A percentile compares a stretch with the other conserved stretches of the same genome.
Conservation (phyloP, 1,140 invertebrate genomes). For the Scaptomyza hsui region DNA sequence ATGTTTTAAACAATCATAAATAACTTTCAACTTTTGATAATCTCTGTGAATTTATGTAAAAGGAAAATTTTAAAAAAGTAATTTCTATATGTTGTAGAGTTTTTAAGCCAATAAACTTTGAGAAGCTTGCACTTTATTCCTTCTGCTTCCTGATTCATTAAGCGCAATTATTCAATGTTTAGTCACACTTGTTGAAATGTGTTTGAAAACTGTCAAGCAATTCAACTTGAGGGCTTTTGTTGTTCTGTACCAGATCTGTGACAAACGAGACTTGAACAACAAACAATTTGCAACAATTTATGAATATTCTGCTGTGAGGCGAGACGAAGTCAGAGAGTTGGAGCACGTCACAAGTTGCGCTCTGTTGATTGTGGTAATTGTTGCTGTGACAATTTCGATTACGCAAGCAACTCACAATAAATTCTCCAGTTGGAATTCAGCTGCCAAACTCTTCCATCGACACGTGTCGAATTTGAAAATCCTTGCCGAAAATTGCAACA, state of each 20-base stretch:
- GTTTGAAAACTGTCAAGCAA: slow-evolving; percentile 21
- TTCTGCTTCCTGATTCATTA: slow-evolving; percentile 14
- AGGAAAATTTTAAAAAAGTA: no score
- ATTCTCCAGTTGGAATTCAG: slow-evolving; percentile 5
- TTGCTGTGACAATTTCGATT: slow-evolving; percentile 70
- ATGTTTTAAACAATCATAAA: no score
- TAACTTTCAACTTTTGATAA: no score
- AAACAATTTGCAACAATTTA: slow-evolving; percentile 78
- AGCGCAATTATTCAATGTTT: slow-evolving; percentile 24
- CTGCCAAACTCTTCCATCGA: slow-evolving; percentile 8
- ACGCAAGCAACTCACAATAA: slow-evolving; percentile 53
- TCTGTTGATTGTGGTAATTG: slow-evolving; percentile 68
- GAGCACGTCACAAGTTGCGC: slow-evolving; percentile 29
- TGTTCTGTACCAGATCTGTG: slow-evolving; percentile 22
- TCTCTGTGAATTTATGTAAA: no score
- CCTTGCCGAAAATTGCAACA: slow-evolving; percentile 53
- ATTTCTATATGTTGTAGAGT: no score
- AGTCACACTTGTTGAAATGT: slow-evolving; percentile 16
- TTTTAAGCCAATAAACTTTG: neutral
- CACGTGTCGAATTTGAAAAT: slow-evolving; percentile 63
- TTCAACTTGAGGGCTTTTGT: slow-evolving; percentile 22
- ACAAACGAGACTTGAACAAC: slow-evolving; percentile 38
- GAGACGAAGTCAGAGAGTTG: slow-evolving; percentile 19
- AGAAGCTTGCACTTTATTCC: neutral
- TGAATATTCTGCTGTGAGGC: slow-evolving; percentile 66